Conservation (phyloP, 2,113 vertebrate species). For the Heptranchias perlo region DNA sequence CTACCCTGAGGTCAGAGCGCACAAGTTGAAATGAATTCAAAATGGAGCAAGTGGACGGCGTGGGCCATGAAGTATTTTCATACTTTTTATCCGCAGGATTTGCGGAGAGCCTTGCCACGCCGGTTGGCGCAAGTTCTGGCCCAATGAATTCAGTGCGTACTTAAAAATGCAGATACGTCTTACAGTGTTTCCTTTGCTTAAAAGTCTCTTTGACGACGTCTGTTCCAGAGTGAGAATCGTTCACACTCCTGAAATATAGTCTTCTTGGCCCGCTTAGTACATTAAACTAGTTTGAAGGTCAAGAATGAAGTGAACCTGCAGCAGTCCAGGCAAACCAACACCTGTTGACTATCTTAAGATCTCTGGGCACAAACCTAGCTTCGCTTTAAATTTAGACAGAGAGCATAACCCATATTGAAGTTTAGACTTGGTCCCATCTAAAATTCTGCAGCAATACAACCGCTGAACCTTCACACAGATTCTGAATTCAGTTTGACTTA, state of each 20-base stretch:
- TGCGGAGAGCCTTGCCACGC: too few species aligned
- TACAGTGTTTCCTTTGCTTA: not conserved
- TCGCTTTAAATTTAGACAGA: not conserved
- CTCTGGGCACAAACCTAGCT: not conserved
- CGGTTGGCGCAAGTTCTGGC: too few species aligned
- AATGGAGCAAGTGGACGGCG: too few species aligned
- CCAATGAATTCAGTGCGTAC: not conserved
- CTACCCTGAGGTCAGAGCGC: too few species aligned
- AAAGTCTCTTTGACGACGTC: not conserved
- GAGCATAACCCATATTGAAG: not conserved
- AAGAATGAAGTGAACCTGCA: not conserved
- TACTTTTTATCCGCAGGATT: too few species aligned
- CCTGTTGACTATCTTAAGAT: not conserved
- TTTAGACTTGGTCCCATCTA: not conserved
- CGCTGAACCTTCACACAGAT: not conserved
- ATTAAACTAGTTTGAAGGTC: not conserved
- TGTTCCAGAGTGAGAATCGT: not conserved
- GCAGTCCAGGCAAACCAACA: not conserved
- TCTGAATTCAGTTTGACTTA: not conserved
- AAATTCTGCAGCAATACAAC: not conserved
- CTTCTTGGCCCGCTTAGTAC: not conserved
- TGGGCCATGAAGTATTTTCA: too few species aligned
- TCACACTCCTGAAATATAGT: not conserved
- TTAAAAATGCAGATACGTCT: not conserved
- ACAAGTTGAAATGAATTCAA: too few species aligned